Evolutionary conservation across 2,888 invertebrate genomes (phyloP).

Genomic region (Eurytoma californica): DNA sequence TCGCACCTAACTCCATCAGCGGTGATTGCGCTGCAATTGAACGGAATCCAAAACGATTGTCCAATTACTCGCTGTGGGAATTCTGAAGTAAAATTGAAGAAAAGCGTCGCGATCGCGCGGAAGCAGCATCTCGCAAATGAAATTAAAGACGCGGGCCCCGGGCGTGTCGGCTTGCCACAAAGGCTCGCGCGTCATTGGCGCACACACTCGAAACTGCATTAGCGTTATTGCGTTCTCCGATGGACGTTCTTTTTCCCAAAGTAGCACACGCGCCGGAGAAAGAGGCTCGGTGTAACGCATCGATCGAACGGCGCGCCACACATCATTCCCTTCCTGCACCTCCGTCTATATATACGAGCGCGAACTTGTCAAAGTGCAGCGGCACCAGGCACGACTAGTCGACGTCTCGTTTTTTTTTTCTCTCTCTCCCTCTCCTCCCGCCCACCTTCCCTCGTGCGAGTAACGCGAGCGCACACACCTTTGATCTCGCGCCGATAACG

Average conservation of each 20-base stretch:
- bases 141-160: not conserved
- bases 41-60: too few species aligned
- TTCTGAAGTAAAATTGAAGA: not conserved
- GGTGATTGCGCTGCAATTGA: too few species aligned
- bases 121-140: constrained; percentile 11
- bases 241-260: constrained; percentile 42
- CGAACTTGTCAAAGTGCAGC: not conserved
- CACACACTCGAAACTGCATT: constrained; percentile 37
- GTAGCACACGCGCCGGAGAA: constrained; percentile 7
- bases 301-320: not conserved
- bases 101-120: not conserved
- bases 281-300: not conserved
- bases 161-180: not conserved
- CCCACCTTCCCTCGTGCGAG: not conserved
- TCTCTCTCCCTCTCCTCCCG: not conserved
- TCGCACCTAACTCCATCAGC: too few species aligned
- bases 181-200: constrained; percentile 13
- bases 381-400: not conserved
- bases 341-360: not conserved
- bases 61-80: not conserved
- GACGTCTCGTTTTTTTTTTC: not conserved
- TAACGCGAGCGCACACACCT: not conserved
- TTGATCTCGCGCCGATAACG: constrained; percentile 22
- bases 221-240: constrained; percentile 40
- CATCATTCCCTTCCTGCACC: not conserved